Evolutionary conservation across 2,888 invertebrate genomes (phyloP).

Genomic region (Drosophila lutescens): DNA sequence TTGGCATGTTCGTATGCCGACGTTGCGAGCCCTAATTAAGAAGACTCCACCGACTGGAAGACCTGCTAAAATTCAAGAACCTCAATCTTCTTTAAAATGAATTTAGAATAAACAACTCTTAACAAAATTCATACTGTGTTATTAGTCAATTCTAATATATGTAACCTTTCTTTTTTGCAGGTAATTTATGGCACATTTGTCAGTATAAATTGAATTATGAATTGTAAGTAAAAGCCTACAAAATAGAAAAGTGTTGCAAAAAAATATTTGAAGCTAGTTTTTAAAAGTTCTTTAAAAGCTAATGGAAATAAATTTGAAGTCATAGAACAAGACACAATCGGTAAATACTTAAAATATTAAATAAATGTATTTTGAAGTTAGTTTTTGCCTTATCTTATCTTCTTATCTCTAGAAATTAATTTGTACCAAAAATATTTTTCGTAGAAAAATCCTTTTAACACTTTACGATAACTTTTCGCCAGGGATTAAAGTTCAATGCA

Average conservation of each 20-base stretch:
- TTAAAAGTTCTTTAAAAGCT: too few species aligned
- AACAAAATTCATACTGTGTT: background rate
- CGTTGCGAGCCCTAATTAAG: slow-evolving; percentile 27
- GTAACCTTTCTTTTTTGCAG: background rate
- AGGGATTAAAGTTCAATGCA: slow-evolving; percentile 42
- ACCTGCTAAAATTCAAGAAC: background rate
- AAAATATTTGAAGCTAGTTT: too few species aligned
- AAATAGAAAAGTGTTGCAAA: background rate
- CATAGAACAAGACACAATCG: too few species aligned
- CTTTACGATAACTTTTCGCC: slow-evolving; percentile 1
- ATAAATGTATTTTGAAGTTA: too few species aligned
- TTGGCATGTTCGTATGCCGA: slow-evolving; percentile 46
- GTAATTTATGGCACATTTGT: background rate
- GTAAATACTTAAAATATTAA: too few species aligned
- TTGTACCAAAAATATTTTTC: background rate
- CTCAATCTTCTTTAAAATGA: background rate
- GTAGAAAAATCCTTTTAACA: slow-evolving; percentile 10
- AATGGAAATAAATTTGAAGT: too few species aligned
- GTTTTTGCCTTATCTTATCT: too few species aligned
- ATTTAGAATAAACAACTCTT: background rate
- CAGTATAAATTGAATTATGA: background rate
- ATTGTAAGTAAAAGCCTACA: background rate
- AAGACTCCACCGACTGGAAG: background rate
- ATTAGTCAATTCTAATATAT: background rate
- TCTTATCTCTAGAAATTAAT: too few species aligned